Evolutionary conservation across 2,113 vertebrate genomes (phyloP).

Genomic region (Meriones unguiculatus): DNA sequence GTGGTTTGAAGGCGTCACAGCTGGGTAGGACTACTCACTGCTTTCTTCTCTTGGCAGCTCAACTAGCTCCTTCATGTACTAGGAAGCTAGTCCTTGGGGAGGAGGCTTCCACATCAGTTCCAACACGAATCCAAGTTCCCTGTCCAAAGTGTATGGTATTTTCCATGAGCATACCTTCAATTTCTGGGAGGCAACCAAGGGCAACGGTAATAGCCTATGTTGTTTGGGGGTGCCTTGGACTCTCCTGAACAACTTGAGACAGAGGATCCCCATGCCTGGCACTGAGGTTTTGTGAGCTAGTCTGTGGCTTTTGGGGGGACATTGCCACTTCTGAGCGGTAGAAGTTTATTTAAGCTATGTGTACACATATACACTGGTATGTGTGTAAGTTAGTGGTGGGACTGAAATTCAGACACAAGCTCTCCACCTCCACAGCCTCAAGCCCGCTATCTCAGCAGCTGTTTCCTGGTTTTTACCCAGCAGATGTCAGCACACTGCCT

Average conservation of each 20-base stretch:
- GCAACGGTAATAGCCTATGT: not conserved
- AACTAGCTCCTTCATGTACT: not conserved
- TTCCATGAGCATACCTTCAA: not conserved
- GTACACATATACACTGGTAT: not conserved
- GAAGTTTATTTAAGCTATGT: not conserved
- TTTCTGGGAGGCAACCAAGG: not conserved
- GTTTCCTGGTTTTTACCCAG: slow-evolving; percentile 56
- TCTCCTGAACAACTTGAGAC: not conserved
- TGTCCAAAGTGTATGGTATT: not conserved
- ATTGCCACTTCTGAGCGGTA: not conserved
- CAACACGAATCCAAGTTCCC: not conserved
- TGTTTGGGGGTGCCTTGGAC: not conserved
- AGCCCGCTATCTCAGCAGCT: not conserved
- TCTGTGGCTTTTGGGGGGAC: not conserved
- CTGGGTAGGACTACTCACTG: not conserved
- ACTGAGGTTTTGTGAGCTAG: not conserved
- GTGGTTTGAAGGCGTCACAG: not conserved
- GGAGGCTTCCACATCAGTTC: not conserved
- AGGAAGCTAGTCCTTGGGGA: not conserved
- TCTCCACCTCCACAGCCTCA: not conserved
- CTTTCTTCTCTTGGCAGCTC: not conserved
- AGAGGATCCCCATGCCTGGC: not conserved
- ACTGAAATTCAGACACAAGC: not conserved
- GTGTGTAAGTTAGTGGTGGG: not conserved
- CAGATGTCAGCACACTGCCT: slow-evolving; percentile 66